These are phyloP conservation scores for Triplophysa bombifrons DNA, from an alignment of 2,797 vertebrate genomes.

Conservation along the genomic window DNA sequence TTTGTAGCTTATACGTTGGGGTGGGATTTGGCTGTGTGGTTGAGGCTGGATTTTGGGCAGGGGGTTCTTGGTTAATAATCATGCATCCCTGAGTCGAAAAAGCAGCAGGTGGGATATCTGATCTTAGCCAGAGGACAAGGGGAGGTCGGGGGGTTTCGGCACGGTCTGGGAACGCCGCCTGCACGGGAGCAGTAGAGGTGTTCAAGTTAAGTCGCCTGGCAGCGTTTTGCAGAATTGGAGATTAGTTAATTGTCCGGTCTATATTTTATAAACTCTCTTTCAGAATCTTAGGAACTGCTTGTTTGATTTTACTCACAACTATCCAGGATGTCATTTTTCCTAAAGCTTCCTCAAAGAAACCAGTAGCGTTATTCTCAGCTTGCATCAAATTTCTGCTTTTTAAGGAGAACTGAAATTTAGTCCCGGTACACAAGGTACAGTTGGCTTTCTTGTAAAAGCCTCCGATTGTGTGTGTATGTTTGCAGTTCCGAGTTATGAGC, in stretches of 20 bases:
- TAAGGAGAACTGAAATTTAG: slow-evolving; percentile 32
- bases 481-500: neutral
- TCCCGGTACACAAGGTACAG: neutral
- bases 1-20: slow-evolving; percentile 17
- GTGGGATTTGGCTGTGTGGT: slow-evolving; percentile 16
- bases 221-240: neutral
- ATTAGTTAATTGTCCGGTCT: slow-evolving; percentile 26
- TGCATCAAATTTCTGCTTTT: slow-evolving; percentile 27
- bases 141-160: neutral
- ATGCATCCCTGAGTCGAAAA: slow-evolving; percentile 26
- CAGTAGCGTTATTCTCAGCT: neutral
- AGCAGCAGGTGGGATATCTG: slow-evolving; percentile 32
- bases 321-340: slow-evolving; percentile 2
- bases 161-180: slow-evolving; percentile 16
- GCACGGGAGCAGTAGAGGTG: slow-evolving; percentile 9
- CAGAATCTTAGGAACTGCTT: neutral
- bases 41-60: slow-evolving; percentile 26
- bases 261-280: slow-evolving; percentile 25
- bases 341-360: slow-evolving; percentile 8
- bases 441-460: neutral
- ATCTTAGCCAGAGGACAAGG: slow-evolving; percentile 27
- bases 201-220: slow-evolving; percentile 23
- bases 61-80: slow-evolving; percentile 30
- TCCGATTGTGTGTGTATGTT: slow-evolving; percentile 12
- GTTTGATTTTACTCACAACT: neutral